phyloP scores from a whole-genome alignment of 2,888 invertebrate genomes.

The Hydrotaea diabolus region DNA sequence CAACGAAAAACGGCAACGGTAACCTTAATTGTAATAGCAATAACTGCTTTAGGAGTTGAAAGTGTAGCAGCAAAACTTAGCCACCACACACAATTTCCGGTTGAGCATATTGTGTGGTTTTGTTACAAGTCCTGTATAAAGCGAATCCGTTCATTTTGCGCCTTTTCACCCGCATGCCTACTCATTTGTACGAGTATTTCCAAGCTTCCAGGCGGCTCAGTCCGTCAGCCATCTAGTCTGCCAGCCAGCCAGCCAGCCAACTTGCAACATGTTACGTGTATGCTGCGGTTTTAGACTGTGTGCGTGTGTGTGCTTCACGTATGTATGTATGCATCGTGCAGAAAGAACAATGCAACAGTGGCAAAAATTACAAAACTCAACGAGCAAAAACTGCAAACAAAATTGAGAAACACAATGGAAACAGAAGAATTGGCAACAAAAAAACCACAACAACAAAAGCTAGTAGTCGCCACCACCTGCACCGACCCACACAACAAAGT shows the following conservation, averaged over 20 bases:
- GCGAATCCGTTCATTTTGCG: constrained; percentile 24
- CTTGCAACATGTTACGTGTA: constrained; percentile 55
- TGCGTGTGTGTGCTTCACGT: neutral
- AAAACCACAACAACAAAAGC: neutral
- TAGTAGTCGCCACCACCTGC: neutral
- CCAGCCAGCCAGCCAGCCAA: constrained; percentile 14
- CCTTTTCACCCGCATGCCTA: constrained; percentile 39
- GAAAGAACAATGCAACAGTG: constrained; percentile 60
- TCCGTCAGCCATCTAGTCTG: constrained; percentile 3
- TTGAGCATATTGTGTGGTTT: constrained; percentile 78
- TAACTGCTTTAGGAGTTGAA: constrained; percentile 56
- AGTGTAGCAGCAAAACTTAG: constrained; percentile 59
- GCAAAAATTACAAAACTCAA: constrained; percentile 58
- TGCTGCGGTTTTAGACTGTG: constrained; percentile 39
- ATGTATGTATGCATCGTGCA: constrained; percentile 31
- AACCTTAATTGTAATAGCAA: constrained; percentile 63
- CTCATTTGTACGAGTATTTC: constrained; percentile 50
- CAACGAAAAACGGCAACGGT: no score
- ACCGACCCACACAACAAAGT: neutral
- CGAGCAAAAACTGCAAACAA: constrained; percentile 42
- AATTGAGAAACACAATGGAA: constrained; percentile 17
- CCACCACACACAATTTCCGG: constrained; percentile 77
- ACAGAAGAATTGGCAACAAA: constrained; percentile 1
- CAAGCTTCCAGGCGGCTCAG: constrained; percentile 40
- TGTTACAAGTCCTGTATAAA: constrained; percentile 42